phyloP scores from a whole-genome alignment of 2,888 invertebrate species.

The Cephus rjabovi region DNA sequence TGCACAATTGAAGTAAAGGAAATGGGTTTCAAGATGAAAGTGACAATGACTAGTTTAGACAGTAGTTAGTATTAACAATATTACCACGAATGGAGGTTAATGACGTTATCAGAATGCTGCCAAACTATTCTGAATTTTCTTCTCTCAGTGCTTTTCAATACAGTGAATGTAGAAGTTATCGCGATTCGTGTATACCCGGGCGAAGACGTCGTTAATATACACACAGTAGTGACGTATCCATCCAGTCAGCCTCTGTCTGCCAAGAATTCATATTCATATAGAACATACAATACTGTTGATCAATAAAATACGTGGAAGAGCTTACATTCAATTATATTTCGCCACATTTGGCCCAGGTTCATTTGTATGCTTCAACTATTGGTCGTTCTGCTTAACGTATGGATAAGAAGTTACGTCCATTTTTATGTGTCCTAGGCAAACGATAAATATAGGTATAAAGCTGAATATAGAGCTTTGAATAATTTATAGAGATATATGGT shows the following conservation, averaged over 20 bases:
- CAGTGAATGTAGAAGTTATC: neutral
- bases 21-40: neutral
- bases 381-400: neutral
- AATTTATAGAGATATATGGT: neutral
- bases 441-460: neutral
- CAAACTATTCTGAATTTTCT: constrained; percentile 29
- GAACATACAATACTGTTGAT: neutral
- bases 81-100: constrained; percentile 18
- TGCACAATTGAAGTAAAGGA: neutral
- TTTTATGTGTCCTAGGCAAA: neutral
- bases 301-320: neutral
- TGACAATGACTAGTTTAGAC: neutral
- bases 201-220: neutral
- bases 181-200: neutral
- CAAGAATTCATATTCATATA: neutral
- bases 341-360: neutral
- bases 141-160: constrained; percentile 18
- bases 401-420: neutral
- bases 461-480: neutral
- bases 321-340: neutral
- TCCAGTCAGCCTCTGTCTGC: neutral
- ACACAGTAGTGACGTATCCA: neutral
- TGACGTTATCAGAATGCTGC: constrained; percentile 24
- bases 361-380: neutral
- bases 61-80: neutral